phyloP scores from a whole-genome alignment of 2,797 vertebrate species.

The Synanceia verrucosa region DNA sequence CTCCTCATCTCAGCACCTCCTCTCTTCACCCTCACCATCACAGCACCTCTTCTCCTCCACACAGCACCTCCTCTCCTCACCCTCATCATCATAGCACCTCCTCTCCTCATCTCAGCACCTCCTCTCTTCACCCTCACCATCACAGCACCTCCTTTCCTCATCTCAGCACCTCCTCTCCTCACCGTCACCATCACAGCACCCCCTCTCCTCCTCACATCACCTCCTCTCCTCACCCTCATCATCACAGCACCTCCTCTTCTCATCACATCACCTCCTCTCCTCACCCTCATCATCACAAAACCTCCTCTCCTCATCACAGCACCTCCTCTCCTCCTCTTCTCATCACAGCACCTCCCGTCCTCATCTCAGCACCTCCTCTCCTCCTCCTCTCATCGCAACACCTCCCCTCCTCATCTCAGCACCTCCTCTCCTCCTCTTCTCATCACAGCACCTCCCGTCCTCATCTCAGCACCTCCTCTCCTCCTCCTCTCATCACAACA shows the following conservation, averaged over 20 bases:
- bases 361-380: conserved; percentile 11
- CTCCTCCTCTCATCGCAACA: too few species aligned
- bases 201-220: conserved; percentile 26
- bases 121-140: not conserved
- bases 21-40: not conserved
- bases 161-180: not conserved
- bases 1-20: conserved; percentile 11
- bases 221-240: not conserved
- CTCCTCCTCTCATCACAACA: conserved; percentile 22
- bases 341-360: too few species aligned
- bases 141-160: conserved; percentile 27
- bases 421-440: not conserved
- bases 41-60: too few species aligned
- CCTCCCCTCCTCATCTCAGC: conserved; percentile 12
- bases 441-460: too few species aligned
- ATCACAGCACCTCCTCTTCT: too few species aligned
- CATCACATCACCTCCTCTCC: conserved; percentile 5
- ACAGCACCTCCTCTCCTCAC: not conserved
- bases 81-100: too few species aligned
- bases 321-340: not conserved
- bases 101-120: conserved; percentile 15
- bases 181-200: too few species aligned
- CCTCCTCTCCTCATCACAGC: conserved; percentile 24
- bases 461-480: conserved; percentile 11
- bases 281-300: too few species aligned